Evolutionary conservation across 2,888 invertebrate species (phyloP).

Genomic region (Drosophila parthenogenetica): DNA sequence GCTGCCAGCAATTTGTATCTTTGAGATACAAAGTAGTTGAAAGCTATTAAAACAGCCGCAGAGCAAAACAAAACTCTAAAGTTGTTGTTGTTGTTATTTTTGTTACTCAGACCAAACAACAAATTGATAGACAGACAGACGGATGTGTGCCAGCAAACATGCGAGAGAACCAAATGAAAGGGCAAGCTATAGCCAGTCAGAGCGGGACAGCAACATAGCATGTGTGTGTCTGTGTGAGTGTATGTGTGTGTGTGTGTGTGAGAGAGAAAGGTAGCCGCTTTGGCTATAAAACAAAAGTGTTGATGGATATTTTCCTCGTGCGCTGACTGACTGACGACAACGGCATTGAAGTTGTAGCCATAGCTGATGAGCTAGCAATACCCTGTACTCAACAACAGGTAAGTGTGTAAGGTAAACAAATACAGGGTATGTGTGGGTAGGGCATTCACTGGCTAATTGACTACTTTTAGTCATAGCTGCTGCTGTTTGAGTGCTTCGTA

Average conservation of each 20-base stretch:
- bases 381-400: slow-evolving; percentile 19
- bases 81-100: slow-evolving; percentile 17
- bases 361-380: slow-evolving; percentile 38
- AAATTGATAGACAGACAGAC: slow-evolving; percentile 68
- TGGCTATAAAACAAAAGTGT: slow-evolving; percentile 78
- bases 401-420: neutral
- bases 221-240: too few relatives aligned
- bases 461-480: slow-evolving; percentile 41
- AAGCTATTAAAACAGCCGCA: slow-evolving; percentile 74
- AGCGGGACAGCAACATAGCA: neutral
- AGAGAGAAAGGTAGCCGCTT: slow-evolving; percentile 25
- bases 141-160: slow-evolving; percentile 78
- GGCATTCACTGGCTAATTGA: neutral
- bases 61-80: slow-evolving; percentile 73
- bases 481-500: slow-evolving; percentile 62
- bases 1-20: slow-evolving; percentile 71
- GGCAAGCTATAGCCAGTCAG: neutral
- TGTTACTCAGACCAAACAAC: slow-evolving; percentile 69
- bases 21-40: slow-evolving; percentile 75
- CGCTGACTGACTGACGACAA: slow-evolving; percentile 72
- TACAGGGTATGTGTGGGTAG: slow-evolving; percentile 30
- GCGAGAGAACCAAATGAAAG: slow-evolving; percentile 22
- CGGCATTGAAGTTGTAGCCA: slow-evolving; percentile 58
- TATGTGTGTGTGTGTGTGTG: slow-evolving; percentile 3
- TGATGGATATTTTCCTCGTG: slow-evolving; percentile 81